Evolutionary conservation across 2,797 vertebrate species (phyloP).

Genomic region (Hippopotamyrus pictus): DNA sequence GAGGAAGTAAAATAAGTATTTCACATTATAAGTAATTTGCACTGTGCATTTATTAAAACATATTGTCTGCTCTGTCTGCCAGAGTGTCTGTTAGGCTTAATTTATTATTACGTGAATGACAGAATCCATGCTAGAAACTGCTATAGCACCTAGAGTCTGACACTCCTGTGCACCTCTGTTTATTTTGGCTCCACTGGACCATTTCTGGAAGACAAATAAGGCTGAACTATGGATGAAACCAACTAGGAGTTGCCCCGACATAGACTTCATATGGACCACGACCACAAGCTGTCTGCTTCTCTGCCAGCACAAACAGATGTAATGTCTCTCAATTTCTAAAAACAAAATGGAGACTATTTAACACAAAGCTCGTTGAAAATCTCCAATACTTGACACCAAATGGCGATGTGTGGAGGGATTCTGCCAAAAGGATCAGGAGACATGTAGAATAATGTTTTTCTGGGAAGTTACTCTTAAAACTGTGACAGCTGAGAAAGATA

Average conservation of each 20-base stretch:
- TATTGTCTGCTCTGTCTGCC: neutral
- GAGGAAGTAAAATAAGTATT: slow-evolving; percentile 1
- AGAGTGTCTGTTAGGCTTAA: neutral
- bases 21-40: neutral
- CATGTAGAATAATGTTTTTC: neutral
- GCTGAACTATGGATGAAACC: neutral
- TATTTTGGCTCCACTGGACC: neutral
- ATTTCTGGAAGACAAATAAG: slow-evolving; percentile 4
- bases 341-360: slow-evolving; percentile 2
- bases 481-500: slow-evolving; percentile 1
- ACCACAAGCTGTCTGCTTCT: neutral
- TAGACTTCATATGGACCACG: neutral
- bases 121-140: neutral
- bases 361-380: neutral
- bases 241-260: neutral
- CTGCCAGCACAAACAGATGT: slow-evolving; percentile 17
- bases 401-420: neutral
- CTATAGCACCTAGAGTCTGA: neutral
- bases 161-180: neutral
- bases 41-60: neutral
- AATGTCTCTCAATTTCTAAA: slow-evolving; percentile 11
- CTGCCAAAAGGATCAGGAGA: neutral
- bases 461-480: slow-evolving; percentile 1
- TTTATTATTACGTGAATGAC: neutral
- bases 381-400: neutral